Base-by-base conservation (phyloP, 1,140 invertebrate species). In the Hyphantria cunea region DNA sequence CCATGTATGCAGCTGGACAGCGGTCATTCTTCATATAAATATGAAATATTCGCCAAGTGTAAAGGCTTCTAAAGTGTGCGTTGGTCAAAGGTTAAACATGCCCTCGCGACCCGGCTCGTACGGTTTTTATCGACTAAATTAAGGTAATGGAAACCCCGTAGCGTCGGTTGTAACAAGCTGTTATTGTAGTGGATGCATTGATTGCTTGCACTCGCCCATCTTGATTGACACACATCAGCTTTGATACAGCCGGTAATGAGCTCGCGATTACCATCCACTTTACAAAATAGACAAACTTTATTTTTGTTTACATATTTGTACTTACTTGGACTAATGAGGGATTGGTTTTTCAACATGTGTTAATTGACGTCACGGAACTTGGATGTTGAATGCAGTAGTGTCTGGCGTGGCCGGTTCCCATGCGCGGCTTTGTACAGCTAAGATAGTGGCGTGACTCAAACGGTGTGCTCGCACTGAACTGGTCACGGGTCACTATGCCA, bases 111-210 rank as follows among this genome's bases (percentile, higher is more conserved):
- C 55, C 55, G 62, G 41, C 63, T 56, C 68, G 54, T 61, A 72
- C 66, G 67, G 65, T 70, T 75, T 76, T 80, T 77, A 75, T 70
- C 68, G 60, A 56, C 60, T 67, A 74, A 77, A 77, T 70, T 64
- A 75, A 73, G 74, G 70, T 74, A 80, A 80, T 75, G 70, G 77
- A 69, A 69, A 74, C 70, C 70, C 69, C 68, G 70, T 63, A 69
- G 76, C 72, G 68, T 54, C 53, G 39, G 47, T 41, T 75, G 69
- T 79, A 79, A 79, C 76, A 76, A 79, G 76, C 76, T 71, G 68
- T 76, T 70, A 76, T 76, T 79, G 76, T 77, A 45, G 62, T 69
- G 60, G 34, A 53, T 42, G 47, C 66, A 67, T 70, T 74, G 73
- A 75, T 72, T 75, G 66, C 66, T 63, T 61, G 70, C 64, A 63